Evolutionary conservation across 2,113 vertebrate species (phyloP).

Genomic region (Pagrus major): DNA sequence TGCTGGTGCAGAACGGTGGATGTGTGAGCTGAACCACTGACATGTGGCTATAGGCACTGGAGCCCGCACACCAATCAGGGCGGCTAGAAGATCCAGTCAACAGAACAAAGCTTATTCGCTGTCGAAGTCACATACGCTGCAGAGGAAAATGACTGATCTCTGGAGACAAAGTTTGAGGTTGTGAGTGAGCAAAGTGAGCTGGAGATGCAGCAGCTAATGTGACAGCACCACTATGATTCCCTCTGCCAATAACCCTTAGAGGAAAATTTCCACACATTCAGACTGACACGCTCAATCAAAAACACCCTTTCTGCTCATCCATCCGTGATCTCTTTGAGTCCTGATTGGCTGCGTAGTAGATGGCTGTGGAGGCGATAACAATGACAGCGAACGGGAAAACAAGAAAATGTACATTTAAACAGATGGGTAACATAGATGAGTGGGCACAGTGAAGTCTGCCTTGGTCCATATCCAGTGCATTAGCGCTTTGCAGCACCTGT

Average conservation of each 20-base stretch:
- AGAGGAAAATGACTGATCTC: slow-evolving; percentile 33
- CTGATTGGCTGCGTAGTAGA: neutral
- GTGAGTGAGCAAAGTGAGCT: slow-evolving; percentile 25
- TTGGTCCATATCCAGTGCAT: slow-evolving; percentile 36
- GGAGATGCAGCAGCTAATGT: slow-evolving; percentile 26
- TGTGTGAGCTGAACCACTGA: slow-evolving; percentile 48
- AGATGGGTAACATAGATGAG: slow-evolving; percentile 27
- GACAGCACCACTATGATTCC: slow-evolving; percentile 7
- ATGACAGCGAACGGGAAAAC: neutral
- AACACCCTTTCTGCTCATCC: slow-evolving; percentile 16
- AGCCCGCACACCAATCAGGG: slow-evolving; percentile 62
- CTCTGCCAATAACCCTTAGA: neutral
- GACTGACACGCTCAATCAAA: slow-evolving; percentile 35
- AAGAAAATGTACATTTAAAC: slow-evolving; percentile 16
- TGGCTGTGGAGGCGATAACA: neutral
- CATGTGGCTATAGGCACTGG: slow-evolving; percentile 47
- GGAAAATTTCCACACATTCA: slow-evolving; percentile 15
- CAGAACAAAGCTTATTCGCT: slow-evolving; percentile 35
- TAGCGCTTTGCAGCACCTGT: slow-evolving; percentile 46
- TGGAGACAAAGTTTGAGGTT: slow-evolving; percentile 24
- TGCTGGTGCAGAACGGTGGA: slow-evolving; percentile 67
- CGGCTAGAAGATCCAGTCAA: slow-evolving; percentile 35
- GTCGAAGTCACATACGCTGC: slow-evolving; percentile 12
- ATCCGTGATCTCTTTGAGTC: slow-evolving; percentile 17
- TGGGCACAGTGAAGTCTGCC: slow-evolving; percentile 11